These are phyloP conservation scores for Halcyon chelicuti DNA, from an alignment of 2,797 vertebrate species.

Conservation along the genomic window DNA sequence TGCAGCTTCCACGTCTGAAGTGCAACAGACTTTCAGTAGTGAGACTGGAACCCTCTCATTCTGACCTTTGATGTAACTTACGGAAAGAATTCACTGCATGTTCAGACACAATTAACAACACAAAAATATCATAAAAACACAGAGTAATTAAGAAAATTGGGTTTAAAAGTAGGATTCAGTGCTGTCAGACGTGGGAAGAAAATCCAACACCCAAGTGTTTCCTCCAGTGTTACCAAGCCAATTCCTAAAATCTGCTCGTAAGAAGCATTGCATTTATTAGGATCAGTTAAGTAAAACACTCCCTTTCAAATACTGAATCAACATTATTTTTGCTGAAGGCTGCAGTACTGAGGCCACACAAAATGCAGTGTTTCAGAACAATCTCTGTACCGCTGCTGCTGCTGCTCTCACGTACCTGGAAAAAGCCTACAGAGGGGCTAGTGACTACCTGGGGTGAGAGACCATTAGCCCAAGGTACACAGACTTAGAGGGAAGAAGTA, in stretches of 20 bases:
- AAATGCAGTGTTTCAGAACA: background rate
- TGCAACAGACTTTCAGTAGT: fast-evolving
- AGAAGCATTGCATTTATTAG: background rate
- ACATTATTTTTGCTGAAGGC: background rate
- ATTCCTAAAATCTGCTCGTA: background rate
- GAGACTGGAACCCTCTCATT: background rate
- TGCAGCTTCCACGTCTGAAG: background rate
- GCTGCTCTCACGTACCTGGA: background rate
- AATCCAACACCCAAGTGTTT: background rate
- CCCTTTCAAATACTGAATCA: background rate
- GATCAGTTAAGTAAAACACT: background rate
- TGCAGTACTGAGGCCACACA: background rate
- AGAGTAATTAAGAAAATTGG: background rate
- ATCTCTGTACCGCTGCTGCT: background rate
- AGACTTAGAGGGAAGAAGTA: background rate
- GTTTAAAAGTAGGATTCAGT: background rate
- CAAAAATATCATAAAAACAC: background rate
- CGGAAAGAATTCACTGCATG: background rate
- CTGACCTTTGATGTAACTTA: background rate
- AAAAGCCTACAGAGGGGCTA: background rate
- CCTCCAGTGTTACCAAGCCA: background rate
- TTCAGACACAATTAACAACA: background rate
- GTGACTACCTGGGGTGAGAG: background rate
- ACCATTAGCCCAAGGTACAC: background rate
- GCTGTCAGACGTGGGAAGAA: background rate